Evolutionary conservation across 2,113 vertebrate species (phyloP).

Genomic region (Motacilla alba): DNA sequence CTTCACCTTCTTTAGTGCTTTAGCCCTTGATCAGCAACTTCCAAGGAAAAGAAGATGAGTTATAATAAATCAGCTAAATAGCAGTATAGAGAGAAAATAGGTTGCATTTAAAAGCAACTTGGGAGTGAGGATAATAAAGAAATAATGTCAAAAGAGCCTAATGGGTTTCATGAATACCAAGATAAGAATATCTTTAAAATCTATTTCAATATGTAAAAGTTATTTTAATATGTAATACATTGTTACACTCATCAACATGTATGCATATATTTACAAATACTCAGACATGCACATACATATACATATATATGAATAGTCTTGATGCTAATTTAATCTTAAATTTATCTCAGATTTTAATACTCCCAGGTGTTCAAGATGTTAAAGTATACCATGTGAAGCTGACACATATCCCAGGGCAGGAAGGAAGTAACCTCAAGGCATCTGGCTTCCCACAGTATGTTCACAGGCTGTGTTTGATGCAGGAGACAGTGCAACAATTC

Average conservation of each 20-base stretch:
- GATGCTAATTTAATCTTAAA: conserved; percentile 31
- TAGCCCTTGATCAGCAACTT: background rate
- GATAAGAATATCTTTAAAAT: conserved; percentile 5
- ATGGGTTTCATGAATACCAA: background rate
- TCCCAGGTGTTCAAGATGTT: background rate
- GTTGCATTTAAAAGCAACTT: background rate
- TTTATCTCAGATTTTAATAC: conserved; percentile 34
- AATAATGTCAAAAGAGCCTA: background rate
- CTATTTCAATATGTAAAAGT: background rate
- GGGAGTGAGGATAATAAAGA: background rate
- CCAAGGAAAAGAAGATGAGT: background rate
- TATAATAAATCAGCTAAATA: background rate
- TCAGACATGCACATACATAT: background rate
- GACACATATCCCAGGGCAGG: conserved; percentile 13
- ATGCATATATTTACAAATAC: background rate
- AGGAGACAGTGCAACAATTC: background rate
- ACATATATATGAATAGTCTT: conserved; percentile 19
- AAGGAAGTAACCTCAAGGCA: conserved; percentile 29
- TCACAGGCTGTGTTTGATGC: background rate
- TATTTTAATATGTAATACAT: conserved; percentile 21
- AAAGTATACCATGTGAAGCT: background rate
- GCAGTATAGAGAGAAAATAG: background rate
- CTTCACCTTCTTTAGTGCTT: background rate
- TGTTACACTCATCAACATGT: background rate
- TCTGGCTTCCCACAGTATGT: background rate